Percentiles rank a stretch among this genome's conserved stretches.
These are phyloP conservation scores for Exephanes ischioxanthus DNA, from an alignment of 2,888 invertebrate species.

Conservation along the genomic window DNA sequence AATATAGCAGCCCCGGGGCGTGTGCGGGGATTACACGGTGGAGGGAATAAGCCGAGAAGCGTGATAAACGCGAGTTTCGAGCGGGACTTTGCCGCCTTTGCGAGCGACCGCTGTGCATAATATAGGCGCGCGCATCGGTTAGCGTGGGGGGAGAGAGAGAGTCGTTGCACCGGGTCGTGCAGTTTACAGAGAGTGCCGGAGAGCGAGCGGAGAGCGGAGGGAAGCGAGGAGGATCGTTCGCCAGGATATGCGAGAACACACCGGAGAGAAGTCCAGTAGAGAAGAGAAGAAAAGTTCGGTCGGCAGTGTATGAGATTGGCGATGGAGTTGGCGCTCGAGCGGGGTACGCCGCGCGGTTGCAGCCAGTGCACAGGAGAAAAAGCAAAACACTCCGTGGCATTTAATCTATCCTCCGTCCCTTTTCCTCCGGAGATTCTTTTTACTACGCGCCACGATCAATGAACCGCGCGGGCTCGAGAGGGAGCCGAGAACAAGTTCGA, in stretches of 20 bases:
- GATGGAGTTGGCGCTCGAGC: background rate
- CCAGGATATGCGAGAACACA: conserved; percentile 8
- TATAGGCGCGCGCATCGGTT: background rate
- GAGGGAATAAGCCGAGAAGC: conserved; percentile 37
- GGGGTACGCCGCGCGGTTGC: conserved; percentile 42
- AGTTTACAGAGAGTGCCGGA: conserved; percentile 30
- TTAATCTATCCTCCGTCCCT: conserved; percentile 33
- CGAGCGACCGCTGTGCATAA: conserved; percentile 32
- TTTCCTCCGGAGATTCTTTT: conserved; percentile 11
- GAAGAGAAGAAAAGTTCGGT: conserved; percentile 13
- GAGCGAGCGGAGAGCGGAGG: conserved; percentile 39
- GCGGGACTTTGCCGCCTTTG: conserved; percentile 29
- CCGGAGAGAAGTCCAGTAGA: background rate
- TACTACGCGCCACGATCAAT: conserved; percentile 21
- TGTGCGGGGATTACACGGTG: conserved; percentile 21
- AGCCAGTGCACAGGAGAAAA: conserved; percentile 12
- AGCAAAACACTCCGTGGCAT: conserved; percentile 27
- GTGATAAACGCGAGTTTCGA: conserved; percentile 48
- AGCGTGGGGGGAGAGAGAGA: conserved; percentile 42
- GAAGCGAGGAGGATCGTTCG: conserved; percentile 15
- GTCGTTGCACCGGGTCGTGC: conserved; percentile 46
- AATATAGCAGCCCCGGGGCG: conserved; percentile 20
- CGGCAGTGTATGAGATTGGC: background rate
- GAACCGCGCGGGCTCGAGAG: conserved; percentile 39
- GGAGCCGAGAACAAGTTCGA: conserved; percentile 39